Percentiles rank a stretch among this genome's conserved stretches.
Conservation (phyloP, 2,113 vertebrate genomes). For the Sisor rabdophorus region DNA sequence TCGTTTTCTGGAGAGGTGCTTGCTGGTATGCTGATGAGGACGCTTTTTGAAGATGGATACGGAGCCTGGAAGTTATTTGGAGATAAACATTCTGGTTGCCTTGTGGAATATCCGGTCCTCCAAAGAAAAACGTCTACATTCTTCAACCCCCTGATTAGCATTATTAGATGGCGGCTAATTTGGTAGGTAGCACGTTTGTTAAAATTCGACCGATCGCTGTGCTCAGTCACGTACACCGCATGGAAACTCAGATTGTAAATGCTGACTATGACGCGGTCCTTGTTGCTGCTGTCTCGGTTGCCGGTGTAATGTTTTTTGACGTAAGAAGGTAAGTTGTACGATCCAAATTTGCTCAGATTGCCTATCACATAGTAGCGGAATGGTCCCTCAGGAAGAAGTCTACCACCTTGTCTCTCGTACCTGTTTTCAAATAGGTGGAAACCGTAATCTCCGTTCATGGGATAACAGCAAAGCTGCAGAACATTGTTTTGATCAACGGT, state of each 20-base stretch:
- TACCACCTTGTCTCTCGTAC: background rate
- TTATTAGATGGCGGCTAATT: constrained; percentile 26
- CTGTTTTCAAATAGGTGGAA: constrained; percentile 6
- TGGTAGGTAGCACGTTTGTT: background rate
- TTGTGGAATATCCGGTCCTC: background rate
- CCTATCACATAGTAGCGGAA: constrained; percentile 26
- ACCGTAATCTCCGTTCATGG: background rate
- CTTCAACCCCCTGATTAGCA: background rate
- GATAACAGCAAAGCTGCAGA: background rate
- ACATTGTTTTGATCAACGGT: background rate
- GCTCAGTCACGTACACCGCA: constrained; percentile 33
- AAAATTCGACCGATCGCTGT: background rate
- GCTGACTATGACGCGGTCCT: constrained; percentile 34
- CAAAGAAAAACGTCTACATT: constrained; percentile 6
- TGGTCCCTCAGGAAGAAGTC: background rate
- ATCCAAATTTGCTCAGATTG: constrained; percentile 4
- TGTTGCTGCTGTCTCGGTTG: constrained; percentile 1
- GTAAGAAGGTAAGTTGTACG: background rate
- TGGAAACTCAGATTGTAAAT: background rate
- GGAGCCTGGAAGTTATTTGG: background rate
- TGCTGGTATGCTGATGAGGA: background rate
- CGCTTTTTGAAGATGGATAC: no score
- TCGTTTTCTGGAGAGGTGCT: background rate
- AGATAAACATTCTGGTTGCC: background rate
- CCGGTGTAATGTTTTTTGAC: background rate